These are phyloP conservation scores for Bellardia pandia DNA, from an alignment of 2,888 invertebrate genomes.

Conservation along the genomic window DNA sequence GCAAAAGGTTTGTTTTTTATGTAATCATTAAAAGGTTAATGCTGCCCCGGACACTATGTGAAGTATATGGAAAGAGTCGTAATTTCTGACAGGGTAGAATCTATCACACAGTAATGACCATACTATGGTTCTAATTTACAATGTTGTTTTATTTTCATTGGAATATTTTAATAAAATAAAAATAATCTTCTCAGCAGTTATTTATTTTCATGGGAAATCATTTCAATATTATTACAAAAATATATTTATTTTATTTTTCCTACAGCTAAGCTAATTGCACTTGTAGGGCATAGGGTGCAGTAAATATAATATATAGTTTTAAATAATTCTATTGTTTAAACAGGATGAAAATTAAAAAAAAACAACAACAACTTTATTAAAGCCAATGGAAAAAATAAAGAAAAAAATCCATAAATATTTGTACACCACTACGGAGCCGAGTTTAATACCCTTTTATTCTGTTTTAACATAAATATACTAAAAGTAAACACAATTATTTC, in stretches of 20 bases:
- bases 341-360: background rate
- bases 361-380: constrained; percentile 44
- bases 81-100: too few species aligned
- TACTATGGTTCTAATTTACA: too few species aligned
- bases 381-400: constrained; percentile 1
- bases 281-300: background rate
- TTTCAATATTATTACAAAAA: background rate
- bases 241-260: background rate
- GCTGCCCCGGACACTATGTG: too few species aligned
- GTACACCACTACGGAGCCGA: constrained; percentile 16
- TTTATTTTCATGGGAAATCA: background rate
- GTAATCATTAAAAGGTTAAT: too few species aligned
- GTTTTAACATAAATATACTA: constrained; percentile 7
- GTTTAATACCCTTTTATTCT: constrained; percentile 29
- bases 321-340: constrained; percentile 24
- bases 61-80: too few species aligned
- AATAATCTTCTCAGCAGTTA: too few species aligned
- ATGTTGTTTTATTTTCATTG: too few species aligned
- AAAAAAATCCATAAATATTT: constrained; percentile 21
- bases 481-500: constrained; percentile 37
- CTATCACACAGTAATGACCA: too few species aligned
- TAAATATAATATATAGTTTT: constrained; percentile 23
- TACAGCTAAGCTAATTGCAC: background rate
- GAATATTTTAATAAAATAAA: too few species aligned
- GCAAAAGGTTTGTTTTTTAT: too few species aligned